A percentile compares a stretch with the other conserved stretches of the same genome.
Evolutionary conservation across 2,797 vertebrate genomes (phyloP).

Genomic region (Pampus argenteus): DNA sequence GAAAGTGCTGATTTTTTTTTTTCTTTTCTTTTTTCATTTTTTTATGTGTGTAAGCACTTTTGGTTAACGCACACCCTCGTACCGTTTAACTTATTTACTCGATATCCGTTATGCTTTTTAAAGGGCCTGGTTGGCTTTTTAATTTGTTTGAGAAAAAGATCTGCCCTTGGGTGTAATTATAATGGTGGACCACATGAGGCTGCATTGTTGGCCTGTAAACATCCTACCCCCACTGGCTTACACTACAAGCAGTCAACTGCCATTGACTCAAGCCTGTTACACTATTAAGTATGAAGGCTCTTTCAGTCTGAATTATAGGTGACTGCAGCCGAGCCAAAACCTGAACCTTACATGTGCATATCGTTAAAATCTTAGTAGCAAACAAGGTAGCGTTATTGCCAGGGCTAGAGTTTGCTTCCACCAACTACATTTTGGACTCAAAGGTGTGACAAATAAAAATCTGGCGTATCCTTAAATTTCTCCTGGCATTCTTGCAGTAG

Average conservation of each 20-base stretch:
- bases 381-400: slow-evolving; percentile 27
- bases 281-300: slow-evolving; percentile 46
- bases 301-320: slow-evolving; percentile 51
- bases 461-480: slow-evolving; percentile 18
- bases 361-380: slow-evolving; percentile 46
- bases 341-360: slow-evolving; percentile 40
- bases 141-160: slow-evolving; percentile 81
- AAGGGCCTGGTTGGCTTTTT: slow-evolving; percentile 78
- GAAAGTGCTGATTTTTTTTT: slow-evolving; percentile 61
- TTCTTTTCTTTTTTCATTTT: slow-evolving; percentile 25
- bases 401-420: slow-evolving; percentile 40
- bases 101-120: slow-evolving; percentile 78
- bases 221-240: slow-evolving; percentile 59
- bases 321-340: slow-evolving; percentile 34
- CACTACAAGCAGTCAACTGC: slow-evolving; percentile 43
- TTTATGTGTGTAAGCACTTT: slow-evolving; percentile 56
- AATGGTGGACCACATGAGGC: slow-evolving; percentile 76
- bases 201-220: slow-evolving; percentile 72
- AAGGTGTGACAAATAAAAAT: slow-evolving; percentile 45
- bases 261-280: slow-evolving; percentile 53
- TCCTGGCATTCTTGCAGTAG: slow-evolving; percentile 18
- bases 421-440: slow-evolving; percentile 24
- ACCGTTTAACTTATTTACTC: slow-evolving; percentile 66
- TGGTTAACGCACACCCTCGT: slow-evolving; percentile 53
- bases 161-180: slow-evolving; percentile 81